Evolutionary conservation across 2,888 invertebrate genomes (phyloP), one percentile per base, ranked within the genome.

Genomic region (Tetranychus truncatus): DNA sequence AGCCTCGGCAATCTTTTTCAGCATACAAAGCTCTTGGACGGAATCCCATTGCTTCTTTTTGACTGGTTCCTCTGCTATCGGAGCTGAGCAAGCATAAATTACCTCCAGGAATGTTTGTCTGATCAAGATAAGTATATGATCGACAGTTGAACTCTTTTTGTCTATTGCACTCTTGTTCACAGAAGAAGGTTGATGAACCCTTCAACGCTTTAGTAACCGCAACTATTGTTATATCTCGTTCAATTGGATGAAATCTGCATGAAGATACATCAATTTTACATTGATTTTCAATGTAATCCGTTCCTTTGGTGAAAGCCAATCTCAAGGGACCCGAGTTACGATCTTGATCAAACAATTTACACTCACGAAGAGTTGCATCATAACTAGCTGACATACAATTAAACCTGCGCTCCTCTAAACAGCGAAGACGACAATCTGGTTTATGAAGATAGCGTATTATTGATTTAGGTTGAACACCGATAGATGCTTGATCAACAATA

Each of bases 31-130:
- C 88, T 73, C 79, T 75, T 6, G 79, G 76, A 21, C 78, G 78
- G 2, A 90, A 89, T 76, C 91, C 91, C 66, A 80, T 76, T 11
- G 79, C 78, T 34, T 77, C 78, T 9, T 76, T 75, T 45, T 78
- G 79, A 24, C 78, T 79, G 1, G 78, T 79, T n/a, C 77, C 78
- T 18, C 79, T 74, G 81, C 91, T 91, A 83, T 91, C 91, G 76
- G 90, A 88, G 83, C 91, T 91, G 72, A 92, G 84, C 77, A 88
- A 85, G 80, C 91, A 91, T 77, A 83, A 81, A 6, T 78, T 77
- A 46, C 77, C 77, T 45, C 76, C 76, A 15, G 77, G 78, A 74
- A 71, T 77, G 74, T 55, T 45, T 34, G 69, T 72, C 66, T 78
- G 78, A 45, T 80, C 80, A 11, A 80, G 67, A 73, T 79, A 81